Evolutionary conservation across 1,140 invertebrate species (phyloP).

Genomic region (Platorchestia sp.): DNA sequence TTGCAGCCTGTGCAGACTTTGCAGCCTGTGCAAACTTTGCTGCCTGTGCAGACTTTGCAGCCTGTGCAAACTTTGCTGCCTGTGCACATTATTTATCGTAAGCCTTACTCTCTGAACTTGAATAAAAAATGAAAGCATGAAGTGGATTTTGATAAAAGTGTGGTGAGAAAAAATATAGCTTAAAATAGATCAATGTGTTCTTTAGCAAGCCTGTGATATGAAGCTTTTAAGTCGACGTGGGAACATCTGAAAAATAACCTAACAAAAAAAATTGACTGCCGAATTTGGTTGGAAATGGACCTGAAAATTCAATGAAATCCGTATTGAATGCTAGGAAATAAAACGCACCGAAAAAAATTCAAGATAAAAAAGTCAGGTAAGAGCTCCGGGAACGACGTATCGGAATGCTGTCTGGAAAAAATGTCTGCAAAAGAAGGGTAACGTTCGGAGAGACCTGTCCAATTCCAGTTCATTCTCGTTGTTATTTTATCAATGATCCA

Average conservation of each 20-base stretch:
- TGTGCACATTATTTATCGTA: not conserved
- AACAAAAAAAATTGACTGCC: not conserved
- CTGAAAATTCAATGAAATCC: not conserved
- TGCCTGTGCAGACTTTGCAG: not conserved
- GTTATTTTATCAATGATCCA: not conserved
- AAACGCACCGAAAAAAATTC: not conserved
- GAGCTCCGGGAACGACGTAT: not conserved
- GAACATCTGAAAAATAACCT: not conserved
- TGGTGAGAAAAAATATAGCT: not conserved
- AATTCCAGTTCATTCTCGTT: not conserved
- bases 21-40: not conserved
- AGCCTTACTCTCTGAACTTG: not conserved
- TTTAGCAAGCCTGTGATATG: not conserved
- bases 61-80: not conserved
- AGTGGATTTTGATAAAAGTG: not conserved
- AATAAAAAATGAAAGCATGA: not conserved
- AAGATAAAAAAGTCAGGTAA: not conserved
- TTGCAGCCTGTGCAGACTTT: no score
- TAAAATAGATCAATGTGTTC: not conserved
- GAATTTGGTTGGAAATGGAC: not conserved
- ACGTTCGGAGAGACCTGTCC: not conserved
- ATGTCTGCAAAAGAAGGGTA: not conserved
- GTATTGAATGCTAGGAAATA: not conserved
- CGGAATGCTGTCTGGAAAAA: not conserved
- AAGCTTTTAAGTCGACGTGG: not conserved